Base-by-base conservation (phyloP, 2,888 invertebrate genomes). In the Drosophila yooni region DNA sequence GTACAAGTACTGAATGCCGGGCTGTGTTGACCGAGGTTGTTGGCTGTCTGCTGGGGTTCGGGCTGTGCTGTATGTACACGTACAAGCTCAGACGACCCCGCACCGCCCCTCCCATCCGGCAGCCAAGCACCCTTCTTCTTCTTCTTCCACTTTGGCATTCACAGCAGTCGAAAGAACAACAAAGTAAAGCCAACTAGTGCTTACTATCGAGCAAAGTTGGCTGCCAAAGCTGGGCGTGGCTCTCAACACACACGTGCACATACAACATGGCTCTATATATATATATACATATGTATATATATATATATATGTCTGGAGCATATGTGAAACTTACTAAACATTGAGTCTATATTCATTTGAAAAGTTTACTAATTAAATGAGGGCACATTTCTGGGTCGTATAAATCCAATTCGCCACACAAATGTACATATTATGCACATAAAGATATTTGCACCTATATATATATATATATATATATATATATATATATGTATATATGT, bases 361-460 rank as follows among this genome's bases (percentile, higher is more conserved):
- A 66, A 66, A 66, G n/a, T 66, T 66, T 51, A 18, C 52, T 66
- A 62, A 66, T 66, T 66, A 63, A 62, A 62, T 66, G 52, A 66
- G 63, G 40, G 38, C 40, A 43, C 21, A 51, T 46, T 60, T 63
- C 25, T 13, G 31, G 48, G 61, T 38, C 10, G 21, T 18, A 60
- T 25, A 31, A 57, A 43, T 27, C 15, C 54, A 40, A 62, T 54
- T 54, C 33, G 15, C 25, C 33, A 27, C 34, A 51, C 15, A 33
- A 62, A 6, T 31, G 31, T 21, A 21, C 8, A n/a, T n/a, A 33
- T 11, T 38, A 56, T 27, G 7, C n/a, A 40, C 7, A 63, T 57
- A 50, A 36, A 13, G n/a, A 13, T 21, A 34, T 57, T 31, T 21
- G 7, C 40, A 29, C 34, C 36, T 34, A n/a, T 29, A 18, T 3